These are phyloP conservation scores for Drosophila leonis DNA, from an alignment of 2,888 invertebrate genomes.

Conservation along the genomic window DNA sequence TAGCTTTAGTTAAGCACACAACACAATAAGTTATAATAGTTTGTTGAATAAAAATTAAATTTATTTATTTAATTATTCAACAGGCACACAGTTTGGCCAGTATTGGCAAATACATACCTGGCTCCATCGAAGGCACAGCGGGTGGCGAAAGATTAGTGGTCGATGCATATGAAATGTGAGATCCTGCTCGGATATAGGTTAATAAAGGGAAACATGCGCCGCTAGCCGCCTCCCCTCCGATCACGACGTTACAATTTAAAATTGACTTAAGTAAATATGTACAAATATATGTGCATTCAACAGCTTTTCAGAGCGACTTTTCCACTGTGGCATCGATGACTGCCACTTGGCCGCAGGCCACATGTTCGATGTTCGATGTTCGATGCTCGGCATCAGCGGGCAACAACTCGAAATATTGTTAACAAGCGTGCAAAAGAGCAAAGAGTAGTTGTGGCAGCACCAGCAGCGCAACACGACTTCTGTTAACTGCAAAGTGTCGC, in stretches of 20 bases:
- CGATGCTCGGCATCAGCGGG: slow-evolving; percentile 30
- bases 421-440: slow-evolving; percentile 74
- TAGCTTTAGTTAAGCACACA: not conserved
- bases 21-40: not conserved
- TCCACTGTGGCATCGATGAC: slow-evolving; percentile 41
- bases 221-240: not conserved
- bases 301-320: slow-evolving; percentile 19
- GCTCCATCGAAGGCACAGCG: slow-evolving; percentile 86
- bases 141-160: slow-evolving; percentile 41
- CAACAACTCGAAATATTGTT: slow-evolving; percentile 75
- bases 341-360: slow-evolving; percentile 67
- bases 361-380: slow-evolving; percentile 49
- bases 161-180: slow-evolving; percentile 36
- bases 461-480: slow-evolving; percentile 62
- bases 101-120: slow-evolving; percentile 91
- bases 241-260: slow-evolving; percentile 12
- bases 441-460: slow-evolving; percentile 32
- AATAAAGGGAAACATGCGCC: not conserved
- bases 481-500: slow-evolving; percentile 71
- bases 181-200: not conserved
- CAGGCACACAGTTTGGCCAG: slow-evolving; percentile 94
- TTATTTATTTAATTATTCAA: not conserved
- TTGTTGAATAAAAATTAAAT: not conserved
- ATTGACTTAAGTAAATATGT: slow-evolving; percentile 4
- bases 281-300: slow-evolving; percentile 8